Conservation (phyloP, 1,140 invertebrate genomes). For the Mactra quadrangularis region DNA sequence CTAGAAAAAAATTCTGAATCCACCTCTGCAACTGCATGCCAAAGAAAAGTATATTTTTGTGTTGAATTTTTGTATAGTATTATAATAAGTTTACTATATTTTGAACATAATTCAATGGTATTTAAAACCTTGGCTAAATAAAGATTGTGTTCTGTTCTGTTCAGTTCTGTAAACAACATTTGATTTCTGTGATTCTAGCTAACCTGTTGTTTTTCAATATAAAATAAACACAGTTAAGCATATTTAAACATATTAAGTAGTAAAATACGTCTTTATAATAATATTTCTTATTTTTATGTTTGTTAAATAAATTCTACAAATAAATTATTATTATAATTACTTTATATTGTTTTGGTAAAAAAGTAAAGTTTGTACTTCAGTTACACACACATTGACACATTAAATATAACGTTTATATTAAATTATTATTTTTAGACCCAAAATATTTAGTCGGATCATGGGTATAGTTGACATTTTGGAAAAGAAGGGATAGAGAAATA, state of each 20-base stretch:
- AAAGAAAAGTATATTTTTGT: too few relatives aligned
- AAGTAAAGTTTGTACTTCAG: background rate
- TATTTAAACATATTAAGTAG: background rate
- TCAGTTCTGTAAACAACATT: too few relatives aligned
- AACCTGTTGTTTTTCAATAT: too few relatives aligned
- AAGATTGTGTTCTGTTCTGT: too few relatives aligned
- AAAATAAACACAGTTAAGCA: too few relatives aligned
- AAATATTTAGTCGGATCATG: conserved; percentile 31
- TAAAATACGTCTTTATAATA: background rate
- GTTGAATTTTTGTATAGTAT: too few relatives aligned
- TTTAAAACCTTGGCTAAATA: too few relatives aligned
- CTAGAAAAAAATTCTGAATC: too few relatives aligned
- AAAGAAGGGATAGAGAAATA: conserved; percentile 41
- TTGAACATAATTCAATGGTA: too few relatives aligned
- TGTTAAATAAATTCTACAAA: conserved; percentile 4
- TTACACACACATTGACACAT: conserved; percentile 21
- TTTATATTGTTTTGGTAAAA: background rate
- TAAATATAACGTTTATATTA: conserved; percentile 10
- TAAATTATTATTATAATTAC: conserved; percentile 13
- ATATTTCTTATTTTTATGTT: conserved; percentile 23
- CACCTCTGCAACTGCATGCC: too few relatives aligned
- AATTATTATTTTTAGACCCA: conserved; percentile 39
- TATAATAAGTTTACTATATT: too few relatives aligned
- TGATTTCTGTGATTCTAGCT: too few relatives aligned
- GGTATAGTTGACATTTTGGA: background rate